Evolutionary conservation across 2,113 vertebrate genomes (phyloP), one percentile per base, ranked within the genome.

Genomic region (Lasiurus cinereus): DNA sequence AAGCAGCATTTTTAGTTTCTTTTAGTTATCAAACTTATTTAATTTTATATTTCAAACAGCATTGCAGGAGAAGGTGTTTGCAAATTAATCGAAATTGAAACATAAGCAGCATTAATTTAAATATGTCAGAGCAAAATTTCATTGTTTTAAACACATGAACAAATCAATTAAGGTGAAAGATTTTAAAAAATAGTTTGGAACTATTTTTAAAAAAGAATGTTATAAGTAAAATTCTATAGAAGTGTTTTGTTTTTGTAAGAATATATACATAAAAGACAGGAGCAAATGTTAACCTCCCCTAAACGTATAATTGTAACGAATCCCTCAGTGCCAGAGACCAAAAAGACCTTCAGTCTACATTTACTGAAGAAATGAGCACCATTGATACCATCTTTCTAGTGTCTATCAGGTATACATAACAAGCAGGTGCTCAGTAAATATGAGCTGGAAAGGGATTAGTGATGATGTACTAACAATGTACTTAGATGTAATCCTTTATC

Each of bases 81-180:
- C 50, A 82, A 72, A 86, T 87, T 46, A 50, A 80, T 73, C 21
- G 46, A 88, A 93, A 56, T 59, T n/a, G 73, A 94, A 85, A 77
- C 7, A 46, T 83, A 64, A 48, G 59, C 88, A 83, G 94, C 14
- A 80, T 6, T 88, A n/a, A 74, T 79, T 88, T 93, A 79, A 94
- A 79, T 67, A 94, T 72, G 19, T 43, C 39, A 94, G 19, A 73
- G 21, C 10, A 89, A 95, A 90, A 76, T 83, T 91, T 85, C 21
- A 70, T 69, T 86, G 8, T 66, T 86, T 76, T 79, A 64, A 43
- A 56, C n/a, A 94, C 5, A 36, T 39, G 10, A 73, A 76, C 0
- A 88, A 67, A 90, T 64, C 4, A 88, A 56, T 91, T 72, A 89
- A 83, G 24, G 77, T 18, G 19, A 90, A 85, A 80, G 21, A 66